Percentiles rank a stretch among this genome's conserved stretches.
Evolutionary conservation across 2,888 invertebrate genomes (phyloP).

Genomic region (Amphipoea lucens): DNA sequence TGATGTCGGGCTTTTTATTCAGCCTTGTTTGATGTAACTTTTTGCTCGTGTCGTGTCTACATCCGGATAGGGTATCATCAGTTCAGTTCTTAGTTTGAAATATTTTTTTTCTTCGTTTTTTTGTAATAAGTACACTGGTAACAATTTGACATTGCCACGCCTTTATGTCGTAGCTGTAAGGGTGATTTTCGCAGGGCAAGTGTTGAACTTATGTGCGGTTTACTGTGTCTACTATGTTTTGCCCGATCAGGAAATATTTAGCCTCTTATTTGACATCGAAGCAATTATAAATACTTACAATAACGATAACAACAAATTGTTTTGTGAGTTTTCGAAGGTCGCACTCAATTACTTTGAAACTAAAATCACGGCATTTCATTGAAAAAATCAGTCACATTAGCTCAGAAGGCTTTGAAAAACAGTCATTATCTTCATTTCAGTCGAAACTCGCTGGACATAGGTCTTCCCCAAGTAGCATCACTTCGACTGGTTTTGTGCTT

Average conservation of each 20-base stretch:
- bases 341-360: background rate
- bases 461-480: too few species aligned
- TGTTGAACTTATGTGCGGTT: background rate
- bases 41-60: constrained; percentile 48
- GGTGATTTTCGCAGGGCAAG: background rate
- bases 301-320: background rate
- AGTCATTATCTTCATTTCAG: too few species aligned
- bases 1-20: constrained; percentile 44
- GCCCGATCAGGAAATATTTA: constrained; percentile 27
- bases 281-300: constrained; percentile 14
- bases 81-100: constrained; percentile 6
- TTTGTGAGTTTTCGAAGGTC: constrained; percentile 17
- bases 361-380: constrained; percentile 8
- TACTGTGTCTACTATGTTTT: background rate
- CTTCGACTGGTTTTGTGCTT: too few species aligned
- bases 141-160: background rate
- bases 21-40: constrained; percentile 37
- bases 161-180: background rate
- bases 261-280: constrained; percentile 36
- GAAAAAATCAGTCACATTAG: background rate
- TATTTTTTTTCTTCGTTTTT: constrained; percentile 6
- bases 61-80: constrained; percentile 45
- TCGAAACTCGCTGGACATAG: too few species aligned
- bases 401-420: background rate
- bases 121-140: background rate